These are phyloP conservation scores for Lucilia sericata DNA, from an alignment of 1,140 invertebrate genomes.

Conservation along the genomic window DNA sequence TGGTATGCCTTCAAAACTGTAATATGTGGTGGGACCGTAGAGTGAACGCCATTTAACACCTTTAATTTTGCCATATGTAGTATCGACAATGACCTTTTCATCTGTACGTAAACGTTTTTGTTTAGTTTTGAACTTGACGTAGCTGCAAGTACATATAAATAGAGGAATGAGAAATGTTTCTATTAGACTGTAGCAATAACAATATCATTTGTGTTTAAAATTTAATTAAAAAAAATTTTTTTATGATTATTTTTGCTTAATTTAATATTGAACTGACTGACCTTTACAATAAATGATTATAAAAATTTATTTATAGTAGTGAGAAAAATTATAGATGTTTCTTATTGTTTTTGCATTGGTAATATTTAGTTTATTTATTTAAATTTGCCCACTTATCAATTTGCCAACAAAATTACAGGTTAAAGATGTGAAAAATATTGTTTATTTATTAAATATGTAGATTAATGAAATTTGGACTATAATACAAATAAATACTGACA, in stretches of 20 bases:
- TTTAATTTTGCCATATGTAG: conserved; percentile 61
- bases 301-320: no score
- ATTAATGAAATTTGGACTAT: no score
- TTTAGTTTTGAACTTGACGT: conserved; percentile 66
- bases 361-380: no score
- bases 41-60: conserved; percentile 62
- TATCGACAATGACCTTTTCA: conserved; percentile 62
- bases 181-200: not conserved
- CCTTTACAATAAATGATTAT: not conserved
- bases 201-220: not conserved
- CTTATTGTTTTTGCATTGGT: no score
- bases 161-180: not conserved
- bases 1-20: conserved; percentile 71
- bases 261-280: not conserved
- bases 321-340: no score
- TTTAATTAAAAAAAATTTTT: not conserved
- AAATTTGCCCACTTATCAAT: no score
- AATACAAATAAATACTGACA: no score
- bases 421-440: no score
- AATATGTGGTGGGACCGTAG: conserved; percentile 60
- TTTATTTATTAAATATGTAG: no score
- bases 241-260: not conserved
- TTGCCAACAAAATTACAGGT: no score
- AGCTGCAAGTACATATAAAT: conserved; percentile 52
- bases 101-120: conserved; percentile 63